A percentile compares a stretch with the other conserved stretches of the same genome.
Evolutionary conservation across 2,113 vertebrate genomes (phyloP).

Genomic region (Trichechus manatus): DNA sequence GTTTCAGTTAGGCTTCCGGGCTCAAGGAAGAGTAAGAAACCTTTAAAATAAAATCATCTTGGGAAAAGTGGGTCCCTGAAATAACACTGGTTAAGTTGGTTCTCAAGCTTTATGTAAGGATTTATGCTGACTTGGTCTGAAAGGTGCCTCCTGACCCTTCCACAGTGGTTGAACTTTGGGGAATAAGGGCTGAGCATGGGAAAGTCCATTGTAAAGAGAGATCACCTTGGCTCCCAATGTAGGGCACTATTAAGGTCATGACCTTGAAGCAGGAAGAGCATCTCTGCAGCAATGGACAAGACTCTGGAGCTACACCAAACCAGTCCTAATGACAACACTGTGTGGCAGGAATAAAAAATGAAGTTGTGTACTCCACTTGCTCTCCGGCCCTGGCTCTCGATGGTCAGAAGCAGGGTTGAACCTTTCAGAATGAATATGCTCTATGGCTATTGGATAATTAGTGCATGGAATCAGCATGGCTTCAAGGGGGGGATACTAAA

Average conservation of each 20-base stretch:
- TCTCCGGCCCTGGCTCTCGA: background rate
- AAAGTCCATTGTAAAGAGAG: slow-evolving; percentile 7
- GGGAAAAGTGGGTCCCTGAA: background rate
- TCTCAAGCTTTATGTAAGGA: background rate
- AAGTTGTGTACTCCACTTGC: fast-evolving
- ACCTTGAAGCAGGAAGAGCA: background rate
- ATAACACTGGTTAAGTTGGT: background rate
- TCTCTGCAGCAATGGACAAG: background rate
- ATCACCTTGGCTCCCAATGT: background rate
- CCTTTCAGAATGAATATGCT: background rate
- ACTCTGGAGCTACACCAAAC: background rate
- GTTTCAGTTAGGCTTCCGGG: background rate
- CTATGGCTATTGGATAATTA: background rate
- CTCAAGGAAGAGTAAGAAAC: background rate
- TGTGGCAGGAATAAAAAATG: background rate
- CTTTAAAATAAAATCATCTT: background rate
- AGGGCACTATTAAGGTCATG: background rate
- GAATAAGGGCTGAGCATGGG: background rate
- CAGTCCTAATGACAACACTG: too few species aligned
- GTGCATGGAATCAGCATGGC: background rate
- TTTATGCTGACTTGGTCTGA: background rate
- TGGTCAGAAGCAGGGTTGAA: background rate
- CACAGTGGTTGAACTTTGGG: background rate
- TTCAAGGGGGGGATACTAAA: background rate
- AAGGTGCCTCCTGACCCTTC: background rate